Conservation (phyloP, 2,888 invertebrate species). For the Thelaira solivaga region DNA sequence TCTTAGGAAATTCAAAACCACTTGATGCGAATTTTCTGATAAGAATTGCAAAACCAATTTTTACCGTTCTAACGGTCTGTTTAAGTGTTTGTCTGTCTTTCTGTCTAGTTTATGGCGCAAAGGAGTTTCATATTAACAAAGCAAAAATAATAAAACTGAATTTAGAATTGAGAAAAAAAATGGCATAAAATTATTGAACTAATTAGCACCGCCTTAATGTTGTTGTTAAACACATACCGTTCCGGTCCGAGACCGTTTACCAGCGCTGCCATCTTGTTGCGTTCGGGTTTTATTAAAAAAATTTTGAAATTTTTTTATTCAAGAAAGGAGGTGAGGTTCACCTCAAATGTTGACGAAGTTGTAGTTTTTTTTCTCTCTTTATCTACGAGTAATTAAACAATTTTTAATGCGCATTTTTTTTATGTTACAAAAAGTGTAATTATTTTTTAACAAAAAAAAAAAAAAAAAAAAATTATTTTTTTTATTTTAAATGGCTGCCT, state of each 20-base stretch:
- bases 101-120: too few species aligned
- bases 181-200: conserved; percentile 40
- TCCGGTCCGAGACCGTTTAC: too few species aligned
- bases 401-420: too few species aligned
- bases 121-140: not conserved
- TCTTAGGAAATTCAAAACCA: too few species aligned
- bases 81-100: too few species aligned
- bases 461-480: not conserved
- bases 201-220: conserved; percentile 30
- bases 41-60: too few species aligned
- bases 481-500: not conserved
- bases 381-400: not conserved
- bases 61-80: too few species aligned
- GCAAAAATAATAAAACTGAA: not conserved
- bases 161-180: not conserved
- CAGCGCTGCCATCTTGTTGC: conserved; percentile 27
- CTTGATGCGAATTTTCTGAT: too few species aligned
- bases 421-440: conserved; percentile 4
- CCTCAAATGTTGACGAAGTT: not conserved
- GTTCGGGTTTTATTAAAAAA: not conserved
- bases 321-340: conserved; percentile 14
- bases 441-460: not conserved
- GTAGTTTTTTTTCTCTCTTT: not conserved
- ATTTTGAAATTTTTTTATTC: not conserved
- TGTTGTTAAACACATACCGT: conserved; percentile 23